Base-by-base conservation (phyloP, 2,113 vertebrate species). In the Hyla sarda region DNA sequence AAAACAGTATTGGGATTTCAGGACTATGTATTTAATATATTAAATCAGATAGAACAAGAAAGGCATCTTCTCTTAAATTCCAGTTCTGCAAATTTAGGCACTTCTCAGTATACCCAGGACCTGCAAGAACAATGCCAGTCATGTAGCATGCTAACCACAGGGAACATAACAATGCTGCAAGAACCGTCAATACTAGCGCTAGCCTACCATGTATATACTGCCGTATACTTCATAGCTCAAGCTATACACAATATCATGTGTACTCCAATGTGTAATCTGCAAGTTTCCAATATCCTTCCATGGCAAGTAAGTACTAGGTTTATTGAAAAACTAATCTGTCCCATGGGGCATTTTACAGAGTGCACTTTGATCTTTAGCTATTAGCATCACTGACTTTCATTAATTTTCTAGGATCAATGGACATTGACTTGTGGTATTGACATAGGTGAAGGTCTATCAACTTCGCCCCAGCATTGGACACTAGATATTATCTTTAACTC, bases 221-320 rank as follows among this genome's bases (percentile, higher is more conserved):
- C 97, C 0, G 90, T 95, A 71, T 93, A 97, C 84, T 90, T 91
- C 0, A 95, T 95, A 80, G 97, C 97, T 2, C 82, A 95, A 0
- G 96, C 96, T 0, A 92, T 98, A 84, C 97, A 98, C 87, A 86
- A 89, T 8, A 78, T 94, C 0, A 92, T 99, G 54, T 76, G 67
- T 16, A 94, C 94, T 87, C 89, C 88, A 62, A 28, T 87, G 17
- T 87, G 45, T 14, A 13, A 3, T 0, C 87, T 88, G 10, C 75
- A 28, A 87, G 45, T 60, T 0, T 54, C 90, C 88, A 52, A 87
- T 83, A 32, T 95, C 79, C 92, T 92, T 82, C 93, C 93, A 25
- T 96, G 96, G 96, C 92, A 96, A 95, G 96, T 97, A 89, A 85
- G 84, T 79, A 78, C n/a, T 62, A n/a, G 30, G 13, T 19, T 34